Evolutionary conservation across 2,113 vertebrate species (phyloP), one percentile per base, ranked within the genome.

Genomic region (Acrocephalus arundinaceus): DNA sequence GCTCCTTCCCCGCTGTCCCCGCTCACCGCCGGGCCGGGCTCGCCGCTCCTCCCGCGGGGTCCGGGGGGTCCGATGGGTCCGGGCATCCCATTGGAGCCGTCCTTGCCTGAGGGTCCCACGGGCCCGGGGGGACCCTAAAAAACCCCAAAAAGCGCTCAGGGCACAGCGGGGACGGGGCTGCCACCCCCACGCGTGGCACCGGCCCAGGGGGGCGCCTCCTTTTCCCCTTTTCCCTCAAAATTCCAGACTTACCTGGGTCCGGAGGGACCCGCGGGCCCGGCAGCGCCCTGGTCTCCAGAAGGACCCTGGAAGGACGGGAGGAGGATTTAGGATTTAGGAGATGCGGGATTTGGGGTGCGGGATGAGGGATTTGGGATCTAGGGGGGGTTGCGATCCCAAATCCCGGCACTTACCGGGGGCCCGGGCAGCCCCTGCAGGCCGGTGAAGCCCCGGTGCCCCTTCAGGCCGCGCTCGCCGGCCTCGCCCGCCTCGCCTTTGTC

Each of bases 401-500:
- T 5, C 1, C n/a, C 4, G 2, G 59, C 62, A 97, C 99, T 99
- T 97, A 99, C 99, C 1, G 99, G 99, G 85, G 99, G 99, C 75
- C 99, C 99, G 0, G 99, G 99, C 52, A 99, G 98, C 88, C 99
- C 99, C 97, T 99, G 99, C 71, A 99, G 98, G 83, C 99, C 99
- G 2, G 99, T 99, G 98, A 99, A 99, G 75, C 99, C 99, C 43
- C 99, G 95, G 94, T 99, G 99, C 76, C 99, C 99, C 97, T 99
- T 99, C 97, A 99, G 97, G 77, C 99, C 99, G 62, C 99, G 98
- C 95, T 99, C 99, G 12, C 99, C 99, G 8, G 93, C 31, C 84
- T 99, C 99, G 76, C 99, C 99, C 6, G 97, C 82, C 97, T 99
- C 99, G 39, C 99, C 99, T 94, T 99, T 99, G 98, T 99, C 99